Base-by-base conservation (phyloP, 2,797 vertebrate genomes). In the Anabas testudineus region DNA sequence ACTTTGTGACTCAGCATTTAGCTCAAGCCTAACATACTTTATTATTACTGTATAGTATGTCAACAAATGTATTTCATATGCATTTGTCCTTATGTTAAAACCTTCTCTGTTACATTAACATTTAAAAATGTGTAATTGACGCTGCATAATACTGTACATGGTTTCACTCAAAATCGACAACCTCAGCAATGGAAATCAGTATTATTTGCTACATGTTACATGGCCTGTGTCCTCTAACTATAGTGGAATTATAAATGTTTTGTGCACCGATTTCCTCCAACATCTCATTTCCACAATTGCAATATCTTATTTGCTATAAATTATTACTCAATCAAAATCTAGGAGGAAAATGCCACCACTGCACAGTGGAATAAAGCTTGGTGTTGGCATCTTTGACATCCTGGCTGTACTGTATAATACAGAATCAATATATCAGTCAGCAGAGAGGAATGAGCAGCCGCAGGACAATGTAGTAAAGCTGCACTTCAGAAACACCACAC, bases 291-390 rank as follows among this genome's bases (percentile, higher is more conserved):
- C 76, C 52, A 2, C 74, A 32, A 60, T 46, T 47, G 54, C 41
- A 62, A 42, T 75, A 74, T 69, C 65, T 68, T 84, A 71, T 83
- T 78, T 71, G 52, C 60, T 82, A 32, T 81, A 88, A 77, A 88
- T 87, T 73, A 86, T 78, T 70, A 80, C 87, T 86, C 74, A 83
- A 87, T 90, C 86, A 86, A 79, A n/a, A 84, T 56, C 41, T 81
- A 82, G 47, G 61, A n/a, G 39, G 42, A 58, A 68, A 90, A 84
- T 74, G 67, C 77, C 61, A 59, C 74, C 55, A 66, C 70, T 68
- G 76, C 83, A 47, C 49, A 41, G 53, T 51, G 76, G 85, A 89
- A 84, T 84, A 67, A 80, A 84, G 82, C 77, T 49, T 80, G 75
- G 66, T 84, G 78, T 75, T 81, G 81, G 64, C 75, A 78, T 65